These are phyloP conservation scores for Trichogramma evanescens DNA, from an alignment of 2,888 invertebrate genomes.

Conservation along the genomic window DNA sequence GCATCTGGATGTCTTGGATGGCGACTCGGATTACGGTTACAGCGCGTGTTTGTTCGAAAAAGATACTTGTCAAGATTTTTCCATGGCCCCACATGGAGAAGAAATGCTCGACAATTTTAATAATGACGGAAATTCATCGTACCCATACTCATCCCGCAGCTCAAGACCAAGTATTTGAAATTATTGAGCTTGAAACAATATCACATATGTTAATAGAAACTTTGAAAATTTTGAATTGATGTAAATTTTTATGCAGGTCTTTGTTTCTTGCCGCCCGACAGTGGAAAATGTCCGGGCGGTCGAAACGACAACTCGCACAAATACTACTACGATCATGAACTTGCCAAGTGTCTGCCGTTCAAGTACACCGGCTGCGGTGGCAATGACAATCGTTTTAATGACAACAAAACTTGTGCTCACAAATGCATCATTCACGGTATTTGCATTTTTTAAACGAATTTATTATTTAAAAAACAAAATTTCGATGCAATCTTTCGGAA, in stretches of 20 bases:
- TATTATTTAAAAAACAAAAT: too few relatives aligned
- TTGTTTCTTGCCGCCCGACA: slow-evolving; percentile 2
- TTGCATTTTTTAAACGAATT: background rate
- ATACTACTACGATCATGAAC: background rate
- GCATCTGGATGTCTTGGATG: background rate
- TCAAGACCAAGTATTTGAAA: background rate
- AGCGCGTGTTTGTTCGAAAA: slow-evolving; percentile 9
- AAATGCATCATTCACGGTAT: slow-evolving; percentile 7
- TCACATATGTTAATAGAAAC: background rate
- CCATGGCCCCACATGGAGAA: background rate
- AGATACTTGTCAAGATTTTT: background rate
- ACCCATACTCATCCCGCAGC: background rate
- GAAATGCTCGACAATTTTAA: background rate
- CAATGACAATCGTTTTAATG: slow-evolving; percentile 12
- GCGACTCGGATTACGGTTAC: slow-evolving; percentile 8
- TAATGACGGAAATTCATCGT: background rate
- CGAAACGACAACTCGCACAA: background rate
- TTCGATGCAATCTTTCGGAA: too few relatives aligned
- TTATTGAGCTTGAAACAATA: too few relatives aligned
- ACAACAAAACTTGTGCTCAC: background rate
- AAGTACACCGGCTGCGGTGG: slow-evolving; percentile 15
- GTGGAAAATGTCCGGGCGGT: background rate
- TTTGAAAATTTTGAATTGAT: background rate
- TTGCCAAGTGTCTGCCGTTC: slow-evolving; percentile 1
- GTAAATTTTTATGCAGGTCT: background rate